Base-by-base conservation (phyloP, 2,113 vertebrate species). In the Bos taurus region DNA sequence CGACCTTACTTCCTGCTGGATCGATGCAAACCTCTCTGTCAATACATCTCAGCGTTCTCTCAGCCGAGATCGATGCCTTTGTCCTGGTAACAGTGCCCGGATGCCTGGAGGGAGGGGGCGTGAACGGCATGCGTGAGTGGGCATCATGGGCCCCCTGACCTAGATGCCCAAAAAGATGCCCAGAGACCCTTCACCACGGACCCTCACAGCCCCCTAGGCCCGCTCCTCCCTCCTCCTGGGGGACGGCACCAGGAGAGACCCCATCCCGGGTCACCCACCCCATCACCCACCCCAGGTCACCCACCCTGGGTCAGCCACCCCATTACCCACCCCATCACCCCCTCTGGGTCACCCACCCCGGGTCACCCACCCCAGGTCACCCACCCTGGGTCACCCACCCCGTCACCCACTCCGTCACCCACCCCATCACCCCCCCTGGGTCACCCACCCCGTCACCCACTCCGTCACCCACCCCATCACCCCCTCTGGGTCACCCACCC, bases 81-180 rank as follows among this genome's bases (percentile, higher is more conserved):
- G 16, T 67, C 3, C 1, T n/a, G n/a, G 83, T 71, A 2, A 16
- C 1, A 19, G 2, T 0, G 6, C 33, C 1, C 2, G 2, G 46
- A 9, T 1, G 0, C 17, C 21, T 1, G 28, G 6, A 12, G 6
- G 26, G 23, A 40, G 8, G 10, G 21, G 16, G 12, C 0, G 0
- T 5, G 19, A 0, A 25, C 0, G 0, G 25, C 36, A 46, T 2
- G 25, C 1, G 2, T 1, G 1, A 5, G 26, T 3, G 16, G 21
- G 30, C 1, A 1, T 21, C 17, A 1, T 26, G 33, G 5, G 43
- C 1, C 23, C 17, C 25, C 4, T 1, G 11, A 33, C 25, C 1
- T 6, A 36, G 33, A n/a, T 67, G 33, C 64, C 64, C 64, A 21
- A 36, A n/a, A 36, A 67, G 64, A n/a, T n/a, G 64, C 8, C 62